phyloP scores from a whole-genome alignment of 1,140 invertebrate genomes.

The Anthonomus grandis region DNA sequence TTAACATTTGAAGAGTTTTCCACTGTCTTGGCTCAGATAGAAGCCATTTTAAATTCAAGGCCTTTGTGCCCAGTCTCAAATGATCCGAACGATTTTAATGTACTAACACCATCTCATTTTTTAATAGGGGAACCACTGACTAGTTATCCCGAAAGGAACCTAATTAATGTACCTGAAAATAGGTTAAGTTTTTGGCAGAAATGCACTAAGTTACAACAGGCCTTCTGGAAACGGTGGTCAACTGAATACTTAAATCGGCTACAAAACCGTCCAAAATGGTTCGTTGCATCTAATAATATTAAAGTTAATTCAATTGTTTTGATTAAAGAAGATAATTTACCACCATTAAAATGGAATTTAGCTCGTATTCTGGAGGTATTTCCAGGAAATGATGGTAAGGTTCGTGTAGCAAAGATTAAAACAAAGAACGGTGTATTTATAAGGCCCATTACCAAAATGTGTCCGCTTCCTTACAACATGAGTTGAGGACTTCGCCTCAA shows the following conservation, averaged over 20 bases:
- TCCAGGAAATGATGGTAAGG: neutral
- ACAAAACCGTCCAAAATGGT: conserved; percentile 32
- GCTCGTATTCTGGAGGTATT: conserved; percentile 22
- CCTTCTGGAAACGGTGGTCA: conserved; percentile 36
- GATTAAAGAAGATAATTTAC: conserved; percentile 43
- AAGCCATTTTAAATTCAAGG: conserved; percentile 41
- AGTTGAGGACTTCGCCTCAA: no score
- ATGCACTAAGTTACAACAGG: conserved; percentile 14
- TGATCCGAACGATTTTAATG: conserved; percentile 34
- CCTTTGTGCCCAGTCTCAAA: conserved; percentile 39
- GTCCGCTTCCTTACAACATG: no score
- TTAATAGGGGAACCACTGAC: conserved; percentile 41
- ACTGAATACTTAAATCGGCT: conserved; percentile 34
- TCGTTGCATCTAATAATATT: conserved; percentile 2
- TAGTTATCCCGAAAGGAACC: conserved; percentile 25
- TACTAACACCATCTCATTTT: conserved; percentile 47
- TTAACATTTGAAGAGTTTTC: conserved; percentile 41
- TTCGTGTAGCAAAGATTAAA: conserved; percentile 15
- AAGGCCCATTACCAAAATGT: no score
- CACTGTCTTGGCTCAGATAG: conserved; percentile 33
- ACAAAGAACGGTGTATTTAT: no score
- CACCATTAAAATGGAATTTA: conserved; percentile 42
- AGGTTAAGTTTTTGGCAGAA: conserved; percentile 12
- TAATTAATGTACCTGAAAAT: conserved; percentile 15
- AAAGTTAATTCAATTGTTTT: conserved; percentile 40